Base-by-base conservation (phyloP, 2,888 invertebrate species). In the Apodemia mormo region DNA sequence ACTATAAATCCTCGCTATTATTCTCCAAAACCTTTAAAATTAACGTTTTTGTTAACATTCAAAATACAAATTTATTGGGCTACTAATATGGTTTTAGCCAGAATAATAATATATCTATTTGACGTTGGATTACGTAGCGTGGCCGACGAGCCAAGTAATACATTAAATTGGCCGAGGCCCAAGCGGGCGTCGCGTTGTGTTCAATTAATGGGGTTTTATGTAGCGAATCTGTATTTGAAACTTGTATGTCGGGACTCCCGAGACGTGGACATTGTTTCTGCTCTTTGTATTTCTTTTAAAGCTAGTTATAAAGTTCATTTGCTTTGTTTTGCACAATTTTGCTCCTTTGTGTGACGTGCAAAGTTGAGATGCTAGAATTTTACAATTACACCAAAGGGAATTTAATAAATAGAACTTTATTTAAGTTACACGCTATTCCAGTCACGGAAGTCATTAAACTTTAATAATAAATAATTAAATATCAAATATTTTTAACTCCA, bases 161-260 rank as follows among this genome's bases (percentile, higher is more conserved):
- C 88, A 89, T 89, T 88, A 89, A 85, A 88, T 89, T 92, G 92
- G 91, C 89, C 75, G 75, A 75, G 79, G 81, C 88, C 90, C 90
- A 90, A 92, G 81, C 82, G 76, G 77, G 82, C 83, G 81, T 81
- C 80, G 83, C 82, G 81, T 85, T 56, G 22, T 85, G 86, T 84
- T 83, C 88, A 87, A 89, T 89, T 92, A 90, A 90, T 89, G 85
- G 85, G 81, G 81, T 78, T 85, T 84, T 83, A 84, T 83, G 78
- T 77, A 81, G 77, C 78, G 77, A 78, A 82, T 81, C 81, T 77
- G 75, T 77, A 75, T 77, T 78, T 77, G 76, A 77, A 76, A 71
- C 68, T 72, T 73, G 68, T 72, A 70, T 69, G 73, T 73, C 66
- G 40, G 69, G 70, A 56, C 56, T 68, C 68, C 65, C 49, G 66